phyloP scores from a whole-genome alignment of 2,797 vertebrate genomes.

The Paratrypauchen microcephalus region DNA sequence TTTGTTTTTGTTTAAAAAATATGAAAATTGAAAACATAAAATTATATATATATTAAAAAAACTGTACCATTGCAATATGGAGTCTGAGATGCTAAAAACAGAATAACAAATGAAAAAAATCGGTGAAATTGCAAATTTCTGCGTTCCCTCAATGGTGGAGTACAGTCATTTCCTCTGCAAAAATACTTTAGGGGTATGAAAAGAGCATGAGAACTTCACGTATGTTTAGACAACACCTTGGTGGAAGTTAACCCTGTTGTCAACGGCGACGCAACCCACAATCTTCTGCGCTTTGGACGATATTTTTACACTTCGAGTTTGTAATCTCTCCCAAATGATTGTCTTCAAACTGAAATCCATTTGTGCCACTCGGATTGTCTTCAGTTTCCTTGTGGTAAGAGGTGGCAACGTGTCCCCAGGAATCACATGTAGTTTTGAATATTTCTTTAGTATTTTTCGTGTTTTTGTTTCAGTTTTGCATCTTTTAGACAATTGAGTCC shows the following conservation, averaged over 20 bases:
- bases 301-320: constrained; percentile 52
- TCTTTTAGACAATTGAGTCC: constrained; percentile 86
- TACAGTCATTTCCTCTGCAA: not conserved
- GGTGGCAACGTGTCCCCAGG: constrained; percentile 10
- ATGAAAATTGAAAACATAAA: too few species aligned
- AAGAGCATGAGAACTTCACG: constrained; percentile 60
- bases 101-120: not conserved
- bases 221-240: constrained; percentile 64
- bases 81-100: not conserved
- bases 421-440: constrained; percentile 11
- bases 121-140: not conserved
- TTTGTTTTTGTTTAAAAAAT: too few species aligned
- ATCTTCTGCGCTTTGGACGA: constrained; percentile 37
- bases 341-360: constrained; percentile 75
- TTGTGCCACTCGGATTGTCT: constrained; percentile 73
- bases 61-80: not conserved
- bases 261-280: constrained; percentile 42
- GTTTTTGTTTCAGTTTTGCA: constrained; percentile 13
- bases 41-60: not conserved
- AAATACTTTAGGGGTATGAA: constrained; percentile 24
- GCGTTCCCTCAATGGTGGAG: not conserved
- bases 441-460: constrained; percentile 12
- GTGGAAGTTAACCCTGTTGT: constrained; percentile 65
- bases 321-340: constrained; percentile 76
- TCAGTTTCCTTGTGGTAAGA: constrained; percentile 54